Percentiles rank a stretch among this genome's conserved stretches.
Conservation (phyloP, 2,797 vertebrate species). For the Toxotes lorentzi region DNA sequence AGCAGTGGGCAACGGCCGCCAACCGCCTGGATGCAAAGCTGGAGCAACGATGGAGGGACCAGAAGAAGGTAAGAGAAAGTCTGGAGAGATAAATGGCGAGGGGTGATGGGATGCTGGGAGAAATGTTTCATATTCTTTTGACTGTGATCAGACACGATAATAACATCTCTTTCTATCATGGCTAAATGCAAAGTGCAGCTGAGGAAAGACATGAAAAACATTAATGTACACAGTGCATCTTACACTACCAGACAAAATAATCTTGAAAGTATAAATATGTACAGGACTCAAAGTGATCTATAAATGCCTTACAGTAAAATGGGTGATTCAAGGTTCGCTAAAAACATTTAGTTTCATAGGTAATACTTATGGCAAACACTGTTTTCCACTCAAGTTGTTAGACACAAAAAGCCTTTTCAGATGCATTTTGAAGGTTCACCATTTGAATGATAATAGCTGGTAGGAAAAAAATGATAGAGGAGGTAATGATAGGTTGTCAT, state of each 20-base stretch:
- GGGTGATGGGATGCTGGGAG: not conserved
- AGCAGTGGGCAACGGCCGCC: slow-evolving; percentile 90
- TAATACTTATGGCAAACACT: not conserved
- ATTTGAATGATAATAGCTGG: slow-evolving; percentile 20
- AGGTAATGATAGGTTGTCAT: slow-evolving; percentile 48
- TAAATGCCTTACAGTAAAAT: not conserved
- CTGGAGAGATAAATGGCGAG: not conserved
- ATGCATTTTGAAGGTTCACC: slow-evolving; percentile 2
- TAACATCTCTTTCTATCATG: not conserved
- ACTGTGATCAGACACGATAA: not conserved
- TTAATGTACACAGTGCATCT: not conserved
- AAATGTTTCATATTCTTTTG: not conserved
- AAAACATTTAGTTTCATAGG: slow-evolving; percentile 16
- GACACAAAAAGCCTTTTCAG: slow-evolving; percentile 16
- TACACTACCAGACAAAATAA: not conserved
- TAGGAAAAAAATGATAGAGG: slow-evolving; percentile 34
- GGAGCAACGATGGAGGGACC: slow-evolving; percentile 84
- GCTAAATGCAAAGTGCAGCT: not conserved
- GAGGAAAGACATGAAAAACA: not conserved
- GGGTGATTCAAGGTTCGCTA: not conserved
- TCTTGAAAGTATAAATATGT: not conserved
- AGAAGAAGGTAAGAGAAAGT: slow-evolving; percentile 87
- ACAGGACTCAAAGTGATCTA: slow-evolving; percentile 1
- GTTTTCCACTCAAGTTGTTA: slow-evolving; percentile 11
- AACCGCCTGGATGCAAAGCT: slow-evolving; percentile 88